These are phyloP conservation scores for Scophthalmus maximus DNA, from an alignment of 2,113 vertebrate genomes.

Conservation along the genomic window DNA sequence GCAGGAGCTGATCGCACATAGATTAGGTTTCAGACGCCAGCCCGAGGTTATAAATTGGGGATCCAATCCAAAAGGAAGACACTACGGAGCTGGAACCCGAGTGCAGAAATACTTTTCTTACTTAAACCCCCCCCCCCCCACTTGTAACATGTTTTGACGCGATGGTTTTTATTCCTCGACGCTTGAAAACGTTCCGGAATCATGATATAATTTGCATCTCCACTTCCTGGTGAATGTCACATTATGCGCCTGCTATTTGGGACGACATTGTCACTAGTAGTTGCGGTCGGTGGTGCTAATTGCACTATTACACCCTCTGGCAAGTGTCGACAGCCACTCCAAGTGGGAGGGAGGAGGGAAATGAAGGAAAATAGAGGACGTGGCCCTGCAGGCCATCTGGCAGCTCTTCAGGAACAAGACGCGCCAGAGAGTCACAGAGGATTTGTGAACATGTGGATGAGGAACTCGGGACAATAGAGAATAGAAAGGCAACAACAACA, in stretches of 20 bases:
- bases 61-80: not conserved
- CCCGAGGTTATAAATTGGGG: not conserved
- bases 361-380: constrained; percentile 34
- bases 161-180: not conserved
- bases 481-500: not conserved
- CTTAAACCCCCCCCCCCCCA: too few relatives aligned
- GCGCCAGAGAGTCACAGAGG: constrained; percentile 29
- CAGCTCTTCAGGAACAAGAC: constrained; percentile 43
- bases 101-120: not conserved
- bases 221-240: constrained; percentile 54
- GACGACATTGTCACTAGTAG: constrained; percentile 57
- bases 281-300: constrained; percentile 54
- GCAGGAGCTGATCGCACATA: not conserved
- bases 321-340: constrained; percentile 65
- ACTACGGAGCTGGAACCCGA: not conserved
- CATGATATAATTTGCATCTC: constrained; percentile 38
- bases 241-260: constrained; percentile 38
- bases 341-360: constrained; percentile 8
- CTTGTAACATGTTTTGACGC: too few relatives aligned
- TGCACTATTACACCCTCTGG: constrained; percentile 58
- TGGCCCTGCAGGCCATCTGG: constrained; percentile 59
- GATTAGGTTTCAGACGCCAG: not conserved
- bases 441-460: constrained; percentile 25
- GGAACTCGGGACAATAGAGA: constrained; percentile 1
- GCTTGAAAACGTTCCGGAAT: constrained; percentile 9